Evolutionary conservation across 2,797 vertebrate species (phyloP), one percentile per base, ranked within the genome.

Genomic region (Antennarius maculatus): DNA sequence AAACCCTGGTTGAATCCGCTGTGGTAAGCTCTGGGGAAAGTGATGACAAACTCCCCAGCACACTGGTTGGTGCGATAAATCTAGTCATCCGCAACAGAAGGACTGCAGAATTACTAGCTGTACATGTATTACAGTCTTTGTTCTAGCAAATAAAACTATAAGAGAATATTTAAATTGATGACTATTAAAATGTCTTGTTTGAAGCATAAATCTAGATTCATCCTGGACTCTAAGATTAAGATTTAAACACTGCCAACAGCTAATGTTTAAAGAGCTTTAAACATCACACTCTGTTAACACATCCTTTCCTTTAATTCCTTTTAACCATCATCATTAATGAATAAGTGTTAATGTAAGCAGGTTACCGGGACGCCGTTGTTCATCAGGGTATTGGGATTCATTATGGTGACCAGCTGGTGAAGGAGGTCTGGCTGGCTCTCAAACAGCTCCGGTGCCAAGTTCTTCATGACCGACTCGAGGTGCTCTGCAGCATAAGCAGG

Each of bases 1-100:
- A 99, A 99, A n/a, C 97, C 97, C 86, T 99, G 97, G 88, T 99
- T 99, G 88, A 99, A 99, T 54, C 97, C 97, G 28, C 97, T 99
- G 90, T 99, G 97, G 82, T 99, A 99, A 50, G 97, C 97, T 93
- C 97, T 94, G 37, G 97, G 97, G 69, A 99, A 99, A 8, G 97
- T 99, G 89, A 99, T 98, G 58, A 99, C 97, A 82, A 99, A 99
- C 91, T 99, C 97, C 1, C 97, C 97, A 17, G 97, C 97, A 90
- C 97, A 99, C 71, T 99, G 97, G 86, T 99, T 99, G 57, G 97
- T 99, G 76, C 97, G 94, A 88, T 95, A 99, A 79, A 99, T 96
- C 97, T 99, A 69, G 0, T 66, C 11, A 62, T 53, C 9, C 42
- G 9, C 11, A 51, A 47, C 10, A 50, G 52, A 66, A 27, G 3